Percentiles rank a stretch among this genome's conserved stretches.
Conservation (phyloP, 2,888 invertebrate genomes). For the Hedya salicella region DNA sequence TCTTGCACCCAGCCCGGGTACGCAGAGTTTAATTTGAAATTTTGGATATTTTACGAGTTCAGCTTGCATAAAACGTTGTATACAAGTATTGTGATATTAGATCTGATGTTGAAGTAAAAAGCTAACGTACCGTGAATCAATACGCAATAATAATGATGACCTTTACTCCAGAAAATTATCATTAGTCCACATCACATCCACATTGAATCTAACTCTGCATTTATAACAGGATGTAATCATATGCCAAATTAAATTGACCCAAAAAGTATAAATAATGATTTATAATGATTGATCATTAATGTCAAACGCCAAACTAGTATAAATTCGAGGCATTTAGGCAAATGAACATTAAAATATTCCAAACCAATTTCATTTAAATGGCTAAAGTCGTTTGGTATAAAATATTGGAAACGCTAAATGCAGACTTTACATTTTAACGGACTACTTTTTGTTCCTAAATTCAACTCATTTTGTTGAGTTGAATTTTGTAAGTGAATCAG, state of each 20-base stretch:
- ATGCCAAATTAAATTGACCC: conserved; percentile 1
- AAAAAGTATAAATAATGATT: conserved; percentile 1
- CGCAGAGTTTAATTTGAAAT: no score
- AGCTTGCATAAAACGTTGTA: no score
- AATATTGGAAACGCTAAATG: background rate
- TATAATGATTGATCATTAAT: conserved; percentile 14
- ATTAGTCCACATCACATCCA: background rate
- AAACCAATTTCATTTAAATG: background rate
- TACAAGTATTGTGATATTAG: no score
- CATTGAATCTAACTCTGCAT: background rate
- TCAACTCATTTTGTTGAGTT: background rate
- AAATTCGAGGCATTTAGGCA: background rate
- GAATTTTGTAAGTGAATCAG: background rate
- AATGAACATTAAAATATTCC: conserved; percentile 1
- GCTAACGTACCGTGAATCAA: background rate
- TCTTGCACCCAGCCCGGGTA: no score
- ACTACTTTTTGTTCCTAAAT: background rate
- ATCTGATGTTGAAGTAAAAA: no score
- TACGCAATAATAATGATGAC: background rate
- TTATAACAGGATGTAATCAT: conserved; percentile 21
- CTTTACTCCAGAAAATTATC: conserved; percentile 1
- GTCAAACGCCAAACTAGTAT: background rate
- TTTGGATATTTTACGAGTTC: no score
- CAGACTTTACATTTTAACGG: background rate
- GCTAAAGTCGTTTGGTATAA: background rate